Conservation (phyloP, 2,888 invertebrate genomes). For the Deilephila porcellus region DNA sequence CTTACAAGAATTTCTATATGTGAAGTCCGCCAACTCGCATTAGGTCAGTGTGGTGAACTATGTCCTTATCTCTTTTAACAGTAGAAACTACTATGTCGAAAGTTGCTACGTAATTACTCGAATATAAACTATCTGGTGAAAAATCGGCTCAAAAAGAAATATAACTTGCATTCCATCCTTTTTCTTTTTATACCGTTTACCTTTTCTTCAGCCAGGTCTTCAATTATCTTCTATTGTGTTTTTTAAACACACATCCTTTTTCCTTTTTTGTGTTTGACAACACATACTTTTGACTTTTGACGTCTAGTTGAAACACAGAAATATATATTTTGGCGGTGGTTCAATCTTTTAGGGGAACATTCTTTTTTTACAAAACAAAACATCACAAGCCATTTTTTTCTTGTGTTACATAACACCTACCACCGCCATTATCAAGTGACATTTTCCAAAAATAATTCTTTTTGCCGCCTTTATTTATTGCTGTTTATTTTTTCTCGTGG, state of each 20-base stretch:
- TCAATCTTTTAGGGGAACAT: slow-evolving; percentile 59
- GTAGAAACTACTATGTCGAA: background rate
- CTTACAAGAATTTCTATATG: background rate
- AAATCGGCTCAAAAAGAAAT: background rate
- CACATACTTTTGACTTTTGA: slow-evolving; percentile 34
- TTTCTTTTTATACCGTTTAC: slow-evolving; percentile 1
- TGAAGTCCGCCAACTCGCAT: background rate
- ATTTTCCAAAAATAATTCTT: slow-evolving; percentile 76
- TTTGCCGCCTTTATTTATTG: slow-evolving; percentile 55
- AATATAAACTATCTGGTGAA: too few relatives aligned
- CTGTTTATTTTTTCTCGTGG: slow-evolving; percentile 50
- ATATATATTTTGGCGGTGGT: slow-evolving; percentile 35
- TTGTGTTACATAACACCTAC: slow-evolving; percentile 69
- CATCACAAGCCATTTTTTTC: slow-evolving; percentile 76
- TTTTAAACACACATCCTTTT: too few relatives aligned
- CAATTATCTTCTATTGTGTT: background rate
- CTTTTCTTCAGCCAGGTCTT: background rate
- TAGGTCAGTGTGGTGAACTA: background rate
- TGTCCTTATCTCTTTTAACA: background rate
- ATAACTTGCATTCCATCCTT: background rate
- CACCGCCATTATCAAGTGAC: slow-evolving; percentile 72
- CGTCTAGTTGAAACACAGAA: slow-evolving; percentile 53
- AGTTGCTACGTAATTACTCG: too few relatives aligned
- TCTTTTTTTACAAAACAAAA: slow-evolving; percentile 73
- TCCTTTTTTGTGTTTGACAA: background rate